Base-by-base conservation (phyloP, 2,113 vertebrate genomes). In the Stigmatopora argus region DNA sequence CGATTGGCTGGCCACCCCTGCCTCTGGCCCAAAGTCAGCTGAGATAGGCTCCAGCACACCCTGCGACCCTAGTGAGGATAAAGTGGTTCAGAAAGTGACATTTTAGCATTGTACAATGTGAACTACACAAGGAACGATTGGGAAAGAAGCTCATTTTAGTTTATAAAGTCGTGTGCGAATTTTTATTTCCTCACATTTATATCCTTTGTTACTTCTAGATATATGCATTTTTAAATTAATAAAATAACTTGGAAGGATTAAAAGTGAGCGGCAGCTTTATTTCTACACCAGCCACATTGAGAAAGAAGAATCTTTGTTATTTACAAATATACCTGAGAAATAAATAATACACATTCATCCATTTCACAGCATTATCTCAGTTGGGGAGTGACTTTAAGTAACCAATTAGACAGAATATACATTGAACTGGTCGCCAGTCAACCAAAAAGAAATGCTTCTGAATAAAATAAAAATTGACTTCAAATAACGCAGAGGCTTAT, bases 301-400 rank as follows among this genome's bases (percentile, higher is more conserved):
- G 63, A 47, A 74, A 74, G 65, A 78, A 65, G 47, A 13, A 74
- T 64, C 66, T 80, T 59, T 67, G 55, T 66, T 69, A 82, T 86
- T 65, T 87, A 87, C 82, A 88, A 65, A 88, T 83, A 46, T 76
- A 85, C 66, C 70, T 73, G 63, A 79, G 41, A 56, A 68, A 71
- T 63, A 80, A 57, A 65, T 57, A 56, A 55, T 23, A n/a, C 5
- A 67, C 10, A 18, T 19, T 46, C 11, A 38, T 45, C 38, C 53
- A 62, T 9, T 11, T 52, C 10, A 8, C 3, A 21, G 19, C 19
- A 23, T 53, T 12, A 12, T 53, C 12, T 53, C 1, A 5, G 2
- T 21, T 21, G 9, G 8, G 9, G 10, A 3, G 19, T 9, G 11
- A 19, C 19, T 52, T 52, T n/a, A n/a, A n/a, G 19, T 4, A 21